These are phyloP conservation scores for Metellina segmentata DNA, from an alignment of 2,888 invertebrate genomes.

Conservation along the genomic window DNA sequence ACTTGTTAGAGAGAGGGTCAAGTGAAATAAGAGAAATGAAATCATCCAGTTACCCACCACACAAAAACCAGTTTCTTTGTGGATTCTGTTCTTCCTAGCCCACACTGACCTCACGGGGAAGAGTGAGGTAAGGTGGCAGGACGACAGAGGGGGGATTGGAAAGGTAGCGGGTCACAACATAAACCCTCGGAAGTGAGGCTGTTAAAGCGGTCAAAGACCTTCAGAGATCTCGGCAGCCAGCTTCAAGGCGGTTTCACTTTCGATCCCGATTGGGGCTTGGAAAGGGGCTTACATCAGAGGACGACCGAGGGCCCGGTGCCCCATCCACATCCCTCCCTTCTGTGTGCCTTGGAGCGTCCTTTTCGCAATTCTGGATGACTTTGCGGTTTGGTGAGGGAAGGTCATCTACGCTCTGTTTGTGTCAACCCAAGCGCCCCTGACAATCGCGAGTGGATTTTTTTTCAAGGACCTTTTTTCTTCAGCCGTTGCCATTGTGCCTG, in stretches of 20 bases:
- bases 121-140: no score
- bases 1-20: no score
- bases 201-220: conserved; percentile 45
- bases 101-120: neutral
- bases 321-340: neutral
- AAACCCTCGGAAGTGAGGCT: conserved; percentile 3
- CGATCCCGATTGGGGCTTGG: neutral
- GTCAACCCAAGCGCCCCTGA: neutral
- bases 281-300: neutral
- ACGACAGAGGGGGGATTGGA: neutral
- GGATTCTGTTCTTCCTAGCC: neutral
- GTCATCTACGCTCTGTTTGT: neutral
- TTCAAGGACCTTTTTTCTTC: neutral
- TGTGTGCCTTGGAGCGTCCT: neutral
- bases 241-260: neutral
- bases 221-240: neutral
- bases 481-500: no score
- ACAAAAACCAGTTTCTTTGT: neutral
- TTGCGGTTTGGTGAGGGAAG: conserved; percentile 25
- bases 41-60: neutral
- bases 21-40: neutral
- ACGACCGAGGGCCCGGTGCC: neutral
- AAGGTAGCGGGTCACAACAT: conserved; percentile 4
- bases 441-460: neutral
- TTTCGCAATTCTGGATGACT: conserved; percentile 22